Evolutionary conservation across 2,888 invertebrate genomes (phyloP).

Genomic region (Drosophila recens): DNA sequence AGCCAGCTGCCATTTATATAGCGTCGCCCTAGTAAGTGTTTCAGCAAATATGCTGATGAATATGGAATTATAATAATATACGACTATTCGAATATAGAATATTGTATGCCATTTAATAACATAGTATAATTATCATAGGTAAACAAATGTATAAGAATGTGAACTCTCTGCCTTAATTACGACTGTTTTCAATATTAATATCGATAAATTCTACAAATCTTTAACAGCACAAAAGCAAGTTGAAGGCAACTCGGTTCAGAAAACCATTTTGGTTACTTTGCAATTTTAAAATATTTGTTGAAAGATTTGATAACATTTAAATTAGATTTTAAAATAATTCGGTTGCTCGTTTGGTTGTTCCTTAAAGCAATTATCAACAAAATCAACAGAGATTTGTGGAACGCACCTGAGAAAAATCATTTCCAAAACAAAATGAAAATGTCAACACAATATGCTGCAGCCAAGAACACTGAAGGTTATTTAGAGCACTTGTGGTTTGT

Average conservation of each 20-base stretch:
- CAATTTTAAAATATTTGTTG: background rate
- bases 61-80: slow-evolving; percentile 14
- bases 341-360: background rate
- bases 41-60: slow-evolving; percentile 12
- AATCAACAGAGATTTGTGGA: too few relatives aligned
- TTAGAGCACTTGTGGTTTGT: slow-evolving; percentile 34
- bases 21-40: slow-evolving; percentile 5
- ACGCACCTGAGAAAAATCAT: background rate
- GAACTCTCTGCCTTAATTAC: too few relatives aligned
- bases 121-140: background rate
- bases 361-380: background rate
- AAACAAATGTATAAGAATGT: background rate
- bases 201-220: background rate
- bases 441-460: background rate
- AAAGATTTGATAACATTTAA: background rate
- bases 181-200: too few relatives aligned
- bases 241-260: background rate
- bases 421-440: background rate
- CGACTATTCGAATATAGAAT: background rate
- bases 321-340: too few relatives aligned
- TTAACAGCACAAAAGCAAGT: background rate
- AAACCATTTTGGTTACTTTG: background rate
- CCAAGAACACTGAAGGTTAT: slow-evolving; percentile 5
- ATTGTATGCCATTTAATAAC: background rate
- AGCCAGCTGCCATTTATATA: slow-evolving; percentile 20